Evolutionary conservation across 1,140 invertebrate species (phyloP).

Genomic region (Batillaria attramentaria): DNA sequence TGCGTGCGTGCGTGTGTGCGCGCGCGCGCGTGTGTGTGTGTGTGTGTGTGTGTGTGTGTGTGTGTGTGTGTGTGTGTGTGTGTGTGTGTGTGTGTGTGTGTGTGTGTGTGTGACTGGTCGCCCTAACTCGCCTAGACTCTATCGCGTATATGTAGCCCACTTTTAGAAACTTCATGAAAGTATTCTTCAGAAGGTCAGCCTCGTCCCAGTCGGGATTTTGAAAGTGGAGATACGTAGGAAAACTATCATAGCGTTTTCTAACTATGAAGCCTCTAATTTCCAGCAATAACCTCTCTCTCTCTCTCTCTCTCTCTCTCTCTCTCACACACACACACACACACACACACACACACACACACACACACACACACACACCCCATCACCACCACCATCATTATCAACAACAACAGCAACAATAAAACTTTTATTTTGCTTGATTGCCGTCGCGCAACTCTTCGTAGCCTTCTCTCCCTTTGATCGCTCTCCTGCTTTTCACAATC

Average conservation of each 20-base stretch:
- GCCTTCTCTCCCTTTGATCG: constrained; percentile 1
- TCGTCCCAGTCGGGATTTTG: not conserved
- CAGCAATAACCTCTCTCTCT: not conserved
- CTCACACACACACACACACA: not conserved
- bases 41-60: not conserved
- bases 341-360: not conserved
- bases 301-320: not conserved
- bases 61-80: too few species aligned
- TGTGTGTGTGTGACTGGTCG: not conserved
- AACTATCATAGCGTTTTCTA: too few species aligned
- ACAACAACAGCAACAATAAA: too few species aligned
- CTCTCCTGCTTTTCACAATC: not conserved
- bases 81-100: too few species aligned
- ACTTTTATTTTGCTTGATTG: not conserved
- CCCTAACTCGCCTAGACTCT: not conserved
- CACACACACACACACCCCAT: too few species aligned
- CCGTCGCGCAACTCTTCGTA: not conserved
- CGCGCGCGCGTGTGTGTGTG: not conserved
- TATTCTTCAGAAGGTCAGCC: not conserved
- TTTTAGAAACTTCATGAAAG: too few species aligned
- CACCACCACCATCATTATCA: too few species aligned
- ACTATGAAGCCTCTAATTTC: too few species aligned
- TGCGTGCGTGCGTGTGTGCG: not conserved
- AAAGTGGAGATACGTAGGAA: not conserved
- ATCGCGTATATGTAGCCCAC: too few species aligned